phyloP scores from a whole-genome alignment of 2,113 vertebrate species.

The Pseudorectes ferrugineus region DNA sequence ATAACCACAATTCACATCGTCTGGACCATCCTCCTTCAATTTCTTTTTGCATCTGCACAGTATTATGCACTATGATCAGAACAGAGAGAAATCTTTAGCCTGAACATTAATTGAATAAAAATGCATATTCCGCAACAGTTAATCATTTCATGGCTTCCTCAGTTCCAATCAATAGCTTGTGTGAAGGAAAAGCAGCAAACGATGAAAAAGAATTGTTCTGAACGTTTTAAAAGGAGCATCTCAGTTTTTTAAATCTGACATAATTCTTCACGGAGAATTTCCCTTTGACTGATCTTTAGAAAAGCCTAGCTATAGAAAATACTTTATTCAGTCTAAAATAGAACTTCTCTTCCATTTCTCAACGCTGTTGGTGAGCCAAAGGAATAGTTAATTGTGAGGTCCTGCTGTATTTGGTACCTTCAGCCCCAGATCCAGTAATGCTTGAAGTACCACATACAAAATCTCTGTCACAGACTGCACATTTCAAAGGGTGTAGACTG shows the following conservation, averaged over 20 bases:
- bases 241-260: background rate
- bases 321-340: background rate
- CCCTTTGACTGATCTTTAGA: background rate
- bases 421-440: background rate
- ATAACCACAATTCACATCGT: background rate
- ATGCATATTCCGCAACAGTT: background rate
- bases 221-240: background rate
- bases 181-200: background rate
- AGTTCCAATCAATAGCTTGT: background rate
- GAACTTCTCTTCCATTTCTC: background rate
- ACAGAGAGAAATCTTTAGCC: background rate
- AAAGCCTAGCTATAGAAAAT: background rate
- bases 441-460: background rate
- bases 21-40: background rate
- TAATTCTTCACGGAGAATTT: background rate
- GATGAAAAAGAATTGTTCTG: background rate
- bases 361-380: background rate
- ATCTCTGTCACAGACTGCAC: background rate
- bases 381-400: background rate
- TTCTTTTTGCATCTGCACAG: background rate
- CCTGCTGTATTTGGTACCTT: background rate
- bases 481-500: rapidly evolving
- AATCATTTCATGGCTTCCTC: background rate
- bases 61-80: background rate
- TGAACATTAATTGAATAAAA: background rate